phyloP scores from a whole-genome alignment of 2,113 vertebrate species.

The Sphaerodactylus townsendi region DNA sequence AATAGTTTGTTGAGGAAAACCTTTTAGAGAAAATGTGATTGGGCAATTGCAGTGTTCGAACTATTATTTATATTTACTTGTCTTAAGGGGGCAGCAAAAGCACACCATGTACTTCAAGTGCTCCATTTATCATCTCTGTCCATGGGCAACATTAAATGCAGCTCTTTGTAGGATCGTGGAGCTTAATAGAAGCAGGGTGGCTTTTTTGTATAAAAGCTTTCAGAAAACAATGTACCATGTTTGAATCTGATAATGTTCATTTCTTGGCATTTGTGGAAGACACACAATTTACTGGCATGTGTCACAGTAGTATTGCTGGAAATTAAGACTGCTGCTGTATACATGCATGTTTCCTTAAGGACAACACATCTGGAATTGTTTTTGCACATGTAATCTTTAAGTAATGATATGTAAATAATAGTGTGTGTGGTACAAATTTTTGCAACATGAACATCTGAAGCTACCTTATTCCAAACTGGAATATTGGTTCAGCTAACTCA shows the following conservation, averaged over 20 bases:
- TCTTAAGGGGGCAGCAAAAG: slow-evolving; percentile 78
- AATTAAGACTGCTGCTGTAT: slow-evolving; percentile 14
- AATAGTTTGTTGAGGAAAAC: background rate
- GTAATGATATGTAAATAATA: slow-evolving; percentile 43
- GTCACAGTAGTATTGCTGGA: slow-evolving; percentile 40
- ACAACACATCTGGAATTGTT: slow-evolving; percentile 49
- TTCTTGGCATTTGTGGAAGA: slow-evolving; percentile 55
- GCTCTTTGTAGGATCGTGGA: slow-evolving; percentile 46
- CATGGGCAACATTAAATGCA: slow-evolving; percentile 56
- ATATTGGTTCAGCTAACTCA: too few species aligned
- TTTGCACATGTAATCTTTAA: slow-evolving; percentile 33
- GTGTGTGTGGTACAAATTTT: slow-evolving; percentile 51
- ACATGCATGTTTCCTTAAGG: slow-evolving; percentile 16
- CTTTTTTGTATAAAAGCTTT: slow-evolving; percentile 56
- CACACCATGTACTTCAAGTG: slow-evolving; percentile 31
- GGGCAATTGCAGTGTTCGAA: background rate
- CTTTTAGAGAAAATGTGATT: slow-evolving; percentile 38
- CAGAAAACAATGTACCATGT: slow-evolving; percentile 48
- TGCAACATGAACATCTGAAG: too few species aligned
- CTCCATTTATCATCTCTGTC: slow-evolving; percentile 39
- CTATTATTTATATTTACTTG: slow-evolving; percentile 71
- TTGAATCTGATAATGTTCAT: slow-evolving; percentile 41
- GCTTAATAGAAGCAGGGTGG: slow-evolving; percentile 50
- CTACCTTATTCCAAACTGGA: too few species aligned
- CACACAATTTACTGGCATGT: slow-evolving; percentile 38